Evolutionary conservation across 2,797 vertebrate genomes (phyloP), one percentile per base, ranked within the genome.

Genomic region (Rhadinocentrus ornatus): DNA sequence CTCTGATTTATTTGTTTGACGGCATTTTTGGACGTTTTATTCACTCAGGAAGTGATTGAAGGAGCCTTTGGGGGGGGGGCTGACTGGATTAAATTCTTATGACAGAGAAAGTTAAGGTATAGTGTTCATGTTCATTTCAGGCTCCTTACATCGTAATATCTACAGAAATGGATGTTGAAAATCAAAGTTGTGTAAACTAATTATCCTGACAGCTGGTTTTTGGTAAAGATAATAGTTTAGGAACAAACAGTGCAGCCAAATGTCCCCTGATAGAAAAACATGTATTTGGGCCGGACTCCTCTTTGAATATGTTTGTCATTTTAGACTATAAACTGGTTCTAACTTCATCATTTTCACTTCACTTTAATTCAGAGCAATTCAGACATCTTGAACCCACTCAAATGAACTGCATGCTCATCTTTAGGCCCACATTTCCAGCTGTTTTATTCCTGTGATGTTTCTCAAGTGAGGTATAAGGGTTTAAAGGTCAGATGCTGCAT

Each of bases 1-100:
- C 59, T 46, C 75, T 88, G 84, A 90, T 89, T 90, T 84, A 91
- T 88, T 78, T 32, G 58, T 58, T 15, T 27, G 26, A 76, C 64
- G 77, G 75, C 77, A 32, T 81, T 83, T 80, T 59, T 70, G 66
- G 81, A 75, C 77, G 15, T 83, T 83, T 80, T 61, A 75, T 62
- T 78, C 79, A 65, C 66, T 73, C 54, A 66, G 15, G 37, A 0
- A 62, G 66, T 88, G 86, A 89, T 86, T 69, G 78, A 89, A 62
- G 60, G 77, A 69, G 78, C 83, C 81, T 75, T 57, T 31, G 67
- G 68, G 76, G 52, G 62, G 67, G 68, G 76, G 52, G 62, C 31
- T 35, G 15, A 6, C 9, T 1, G 76, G 56, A 77, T 66, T 62
- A 62, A 78, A 66, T 12, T 65, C 62, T 69, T 1, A 32, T 68